These are phyloP conservation scores for Hydropotes inermis DNA, from an alignment of 2,113 vertebrate species.

Conservation along the genomic window DNA sequence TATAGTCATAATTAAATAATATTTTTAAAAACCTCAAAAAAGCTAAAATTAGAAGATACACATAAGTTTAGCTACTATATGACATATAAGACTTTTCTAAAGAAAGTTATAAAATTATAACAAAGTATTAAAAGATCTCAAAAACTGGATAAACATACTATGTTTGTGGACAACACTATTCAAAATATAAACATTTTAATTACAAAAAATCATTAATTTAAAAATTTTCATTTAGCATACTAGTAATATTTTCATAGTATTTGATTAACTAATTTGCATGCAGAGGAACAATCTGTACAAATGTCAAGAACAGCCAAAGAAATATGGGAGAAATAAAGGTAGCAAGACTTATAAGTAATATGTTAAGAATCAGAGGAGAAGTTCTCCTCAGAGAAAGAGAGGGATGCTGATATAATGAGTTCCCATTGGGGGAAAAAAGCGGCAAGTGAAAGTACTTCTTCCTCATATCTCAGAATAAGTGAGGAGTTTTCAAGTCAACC, in stretches of 20 bases:
- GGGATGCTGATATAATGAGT: neutral
- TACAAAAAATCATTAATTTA: neutral
- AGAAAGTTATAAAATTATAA: neutral
- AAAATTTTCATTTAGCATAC: neutral
- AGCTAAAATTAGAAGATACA: neutral
- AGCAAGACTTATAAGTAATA: neutral
- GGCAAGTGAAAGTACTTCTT: neutral
- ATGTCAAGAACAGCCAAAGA: neutral
- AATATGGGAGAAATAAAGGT: neutral
- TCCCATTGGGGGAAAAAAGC: neutral
- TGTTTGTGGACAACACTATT: neutral
- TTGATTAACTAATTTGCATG: neutral
- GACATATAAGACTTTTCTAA: neutral
- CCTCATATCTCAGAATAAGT: neutral
- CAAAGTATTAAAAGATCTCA: neutral
- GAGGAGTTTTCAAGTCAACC: neutral
- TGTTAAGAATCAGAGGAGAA: neutral
- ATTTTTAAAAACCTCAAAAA: neutral
- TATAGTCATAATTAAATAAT: neutral
- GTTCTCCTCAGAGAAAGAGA: neutral
- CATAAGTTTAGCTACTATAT: neutral
- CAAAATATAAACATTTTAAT: neutral
- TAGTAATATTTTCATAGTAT: neutral
- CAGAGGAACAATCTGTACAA: neutral
- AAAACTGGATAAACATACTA: neutral